phyloP scores from a whole-genome alignment of 2,888 invertebrate genomes.

The Clanis bilineata region DNA sequence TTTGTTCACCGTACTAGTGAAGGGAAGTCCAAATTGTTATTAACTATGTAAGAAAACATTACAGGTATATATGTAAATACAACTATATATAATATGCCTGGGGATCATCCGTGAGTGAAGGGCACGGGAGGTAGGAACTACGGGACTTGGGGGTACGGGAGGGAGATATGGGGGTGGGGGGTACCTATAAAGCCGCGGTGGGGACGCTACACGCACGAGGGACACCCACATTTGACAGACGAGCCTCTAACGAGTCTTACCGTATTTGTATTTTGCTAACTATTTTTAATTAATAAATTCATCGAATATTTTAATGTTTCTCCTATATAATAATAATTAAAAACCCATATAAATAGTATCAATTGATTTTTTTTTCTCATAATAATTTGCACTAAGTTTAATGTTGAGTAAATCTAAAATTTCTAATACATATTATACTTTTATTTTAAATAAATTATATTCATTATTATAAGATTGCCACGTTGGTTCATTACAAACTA shows the following conservation, averaged over 20 bases:
- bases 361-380: constrained; percentile 75
- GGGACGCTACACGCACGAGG: constrained; percentile 35
- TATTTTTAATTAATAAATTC: constrained; percentile 83
- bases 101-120: constrained; percentile 24
- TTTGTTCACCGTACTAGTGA: constrained; percentile 13
- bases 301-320: constrained; percentile 80
- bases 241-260: constrained; percentile 79
- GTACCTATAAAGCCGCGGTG: constrained; percentile 22
- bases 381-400: constrained; percentile 82
- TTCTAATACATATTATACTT: constrained; percentile 79
- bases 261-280: constrained; percentile 82
- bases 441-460: constrained; percentile 81
- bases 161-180: neutral
- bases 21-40: constrained; percentile 16
- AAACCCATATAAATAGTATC: constrained; percentile 81
- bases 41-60: constrained; percentile 7
- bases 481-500: constrained; percentile 79
- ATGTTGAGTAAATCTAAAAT: constrained; percentile 81
- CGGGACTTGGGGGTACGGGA: constrained; percentile 9
- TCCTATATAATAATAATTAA: constrained; percentile 81
- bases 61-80: constrained; percentile 10
- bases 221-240: constrained; percentile 70
- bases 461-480: constrained; percentile 80
- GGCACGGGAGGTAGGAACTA: constrained; percentile 16
- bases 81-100: constrained; percentile 8